A percentile compares a stretch with the other conserved stretches of the same genome.
Conservation (phyloP, 2,888 invertebrate species). For the Chaetoderma sp. region DNA sequence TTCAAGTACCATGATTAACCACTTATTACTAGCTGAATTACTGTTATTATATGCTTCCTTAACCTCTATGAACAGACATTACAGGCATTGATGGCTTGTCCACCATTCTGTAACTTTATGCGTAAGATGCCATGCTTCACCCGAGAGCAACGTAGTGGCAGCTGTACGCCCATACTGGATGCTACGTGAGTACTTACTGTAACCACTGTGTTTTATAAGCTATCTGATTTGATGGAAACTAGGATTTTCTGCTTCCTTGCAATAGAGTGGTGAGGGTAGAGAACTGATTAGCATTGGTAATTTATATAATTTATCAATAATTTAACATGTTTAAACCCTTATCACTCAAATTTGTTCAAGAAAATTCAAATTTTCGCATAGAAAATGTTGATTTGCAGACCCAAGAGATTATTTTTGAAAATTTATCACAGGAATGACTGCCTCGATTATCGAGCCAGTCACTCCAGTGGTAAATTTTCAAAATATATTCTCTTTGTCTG, state of each 20-base stretch:
- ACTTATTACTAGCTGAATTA: too few species aligned
- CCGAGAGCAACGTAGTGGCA: slow-evolving; percentile 54
- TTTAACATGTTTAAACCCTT: not conserved
- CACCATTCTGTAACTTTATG: slow-evolving; percentile 93
- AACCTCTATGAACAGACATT: slow-evolving; percentile 74
- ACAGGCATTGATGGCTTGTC: slow-evolving; percentile 93
- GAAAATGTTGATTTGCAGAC: too few species aligned
- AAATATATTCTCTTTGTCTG: too few species aligned
- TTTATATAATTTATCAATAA: not conserved
- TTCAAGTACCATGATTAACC: too few species aligned
- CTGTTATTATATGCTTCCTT: slow-evolving; percentile 25
- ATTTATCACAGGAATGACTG: too few species aligned
- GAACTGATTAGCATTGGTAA: not conserved
- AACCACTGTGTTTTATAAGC: not conserved
- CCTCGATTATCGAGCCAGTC: too few species aligned
- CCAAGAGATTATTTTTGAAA: too few species aligned
- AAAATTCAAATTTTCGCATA: not conserved
- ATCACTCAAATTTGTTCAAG: not conserved
- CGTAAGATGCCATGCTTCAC: slow-evolving; percentile 80
- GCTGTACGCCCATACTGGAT: slow-evolving; percentile 85
- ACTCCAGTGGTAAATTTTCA: too few species aligned
- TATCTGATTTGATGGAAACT: too few species aligned
- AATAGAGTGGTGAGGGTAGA: too few species aligned
- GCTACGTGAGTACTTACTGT: slow-evolving; percentile 81
- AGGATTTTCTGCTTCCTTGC: too few species aligned